Evolutionary conservation across 2,797 vertebrate species (phyloP).

Genomic region (Spinus olivaceus): DNA sequence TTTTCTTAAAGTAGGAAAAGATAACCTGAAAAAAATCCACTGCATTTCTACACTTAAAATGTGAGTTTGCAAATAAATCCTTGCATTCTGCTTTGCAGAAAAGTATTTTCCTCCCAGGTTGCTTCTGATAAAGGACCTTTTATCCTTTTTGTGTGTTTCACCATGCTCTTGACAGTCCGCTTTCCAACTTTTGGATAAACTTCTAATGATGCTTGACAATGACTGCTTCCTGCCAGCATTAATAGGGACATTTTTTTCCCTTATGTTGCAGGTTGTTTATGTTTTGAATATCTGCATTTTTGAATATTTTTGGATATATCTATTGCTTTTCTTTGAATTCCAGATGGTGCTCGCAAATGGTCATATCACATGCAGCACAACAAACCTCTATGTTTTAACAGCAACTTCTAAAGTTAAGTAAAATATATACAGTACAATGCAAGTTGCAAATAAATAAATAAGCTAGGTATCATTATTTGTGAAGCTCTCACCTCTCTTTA

Average conservation of each 20-base stretch:
- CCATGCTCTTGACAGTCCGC: not conserved
- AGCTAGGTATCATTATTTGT: not conserved
- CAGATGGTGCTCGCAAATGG: not conserved
- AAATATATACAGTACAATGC: not conserved
- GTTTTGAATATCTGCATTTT: not conserved
- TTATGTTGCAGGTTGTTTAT: not conserved
- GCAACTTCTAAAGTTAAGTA: not conserved
- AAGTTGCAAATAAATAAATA: not conserved
- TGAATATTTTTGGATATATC: not conserved
- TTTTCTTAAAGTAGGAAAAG: not conserved
- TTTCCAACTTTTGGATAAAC: not conserved
- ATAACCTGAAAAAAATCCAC: not conserved
- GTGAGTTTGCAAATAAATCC: not conserved
- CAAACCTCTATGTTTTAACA: not conserved
- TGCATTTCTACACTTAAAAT: not conserved
- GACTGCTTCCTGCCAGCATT: not conserved
- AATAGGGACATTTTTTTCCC: not conserved
- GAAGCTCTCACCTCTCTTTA: not conserved
- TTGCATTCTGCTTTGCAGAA: not conserved
- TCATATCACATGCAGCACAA: accelerated
- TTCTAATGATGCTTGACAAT: not conserved
- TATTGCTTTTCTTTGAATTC: not conserved
- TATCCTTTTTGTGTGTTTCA: not conserved
- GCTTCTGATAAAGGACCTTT: not conserved
- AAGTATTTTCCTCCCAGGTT: not conserved